Percentiles rank a stretch among this genome's conserved stretches.
These are phyloP conservation scores for Monopis laevigella DNA, from an alignment of 2,888 invertebrate species.

Conservation along the genomic window DNA sequence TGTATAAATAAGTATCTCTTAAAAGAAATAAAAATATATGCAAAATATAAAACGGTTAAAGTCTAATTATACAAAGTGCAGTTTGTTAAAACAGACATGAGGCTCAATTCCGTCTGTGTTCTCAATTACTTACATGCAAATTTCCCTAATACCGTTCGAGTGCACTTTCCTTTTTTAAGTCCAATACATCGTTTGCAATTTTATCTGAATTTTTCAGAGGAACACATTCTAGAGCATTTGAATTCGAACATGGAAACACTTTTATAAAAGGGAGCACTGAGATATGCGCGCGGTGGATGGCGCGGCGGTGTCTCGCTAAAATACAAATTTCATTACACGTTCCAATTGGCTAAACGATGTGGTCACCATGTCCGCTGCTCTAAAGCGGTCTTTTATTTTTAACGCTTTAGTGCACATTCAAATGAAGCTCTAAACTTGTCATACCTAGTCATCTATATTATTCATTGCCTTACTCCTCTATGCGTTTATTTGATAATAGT, in stretches of 20 bases:
- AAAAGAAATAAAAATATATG: too few relatives aligned
- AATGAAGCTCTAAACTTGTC: too few relatives aligned
- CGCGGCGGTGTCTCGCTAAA: constrained; percentile 27
- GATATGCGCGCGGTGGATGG: not conserved
- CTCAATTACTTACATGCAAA: constrained; percentile 41
- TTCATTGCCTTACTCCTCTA: too few relatives aligned
- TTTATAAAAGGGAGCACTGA: constrained; percentile 26
- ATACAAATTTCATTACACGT: constrained; percentile 40
- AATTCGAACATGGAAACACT: constrained; percentile 43
- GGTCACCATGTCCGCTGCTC: constrained; percentile 24
- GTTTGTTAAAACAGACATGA: constrained; percentile 33
- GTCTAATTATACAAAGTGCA: constrained; percentile 43
- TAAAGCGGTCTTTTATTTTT: constrained; percentile 32
- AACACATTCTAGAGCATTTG: constrained; percentile 30
- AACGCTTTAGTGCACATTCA: constrained; percentile 30
- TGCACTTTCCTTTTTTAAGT: constrained; percentile 23
- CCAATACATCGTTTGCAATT: constrained; percentile 45
- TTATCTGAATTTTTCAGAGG: constrained; percentile 36
- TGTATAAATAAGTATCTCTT: too few relatives aligned
- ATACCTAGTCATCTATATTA: too few relatives aligned
- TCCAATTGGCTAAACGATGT: constrained; percentile 38
- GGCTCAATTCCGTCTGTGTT: not conserved
- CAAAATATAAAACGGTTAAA: too few relatives aligned
- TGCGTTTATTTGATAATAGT: too few relatives aligned
- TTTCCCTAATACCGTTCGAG: constrained; percentile 34